Percentiles rank a stretch among this genome's conserved stretches.
These are phyloP conservation scores for Mimachlamys varia DNA, from an alignment of 2,888 invertebrate genomes.

Conservation along the genomic window DNA sequence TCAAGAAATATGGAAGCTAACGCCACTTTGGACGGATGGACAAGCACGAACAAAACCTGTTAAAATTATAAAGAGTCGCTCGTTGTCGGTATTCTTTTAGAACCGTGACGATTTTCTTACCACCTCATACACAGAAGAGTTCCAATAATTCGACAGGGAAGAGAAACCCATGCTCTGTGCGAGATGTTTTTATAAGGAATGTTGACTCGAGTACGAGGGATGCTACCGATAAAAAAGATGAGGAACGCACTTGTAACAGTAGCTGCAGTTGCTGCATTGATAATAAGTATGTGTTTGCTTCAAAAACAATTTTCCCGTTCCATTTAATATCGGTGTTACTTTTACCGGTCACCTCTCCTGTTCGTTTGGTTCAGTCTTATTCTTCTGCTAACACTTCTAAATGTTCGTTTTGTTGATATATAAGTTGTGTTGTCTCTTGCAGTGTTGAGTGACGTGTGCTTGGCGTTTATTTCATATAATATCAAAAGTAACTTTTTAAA, in stretches of 20 bases:
- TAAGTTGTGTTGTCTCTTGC: too few relatives aligned
- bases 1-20: too few relatives aligned
- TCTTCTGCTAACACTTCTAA: too few relatives aligned
- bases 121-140: background rate
- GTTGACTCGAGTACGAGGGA: background rate
- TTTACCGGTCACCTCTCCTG: too few relatives aligned
- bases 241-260: constrained; percentile 4
- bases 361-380: too few relatives aligned
- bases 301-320: background rate
- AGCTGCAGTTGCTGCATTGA: constrained; percentile 31
- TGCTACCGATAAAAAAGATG: constrained; percentile 39
- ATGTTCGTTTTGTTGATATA: too few relatives aligned
- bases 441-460: too few relatives aligned
- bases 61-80: background rate
- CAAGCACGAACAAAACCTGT: too few relatives aligned
- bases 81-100: background rate
- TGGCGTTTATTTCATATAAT: too few relatives aligned
- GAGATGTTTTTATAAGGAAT: background rate
- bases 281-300: background rate
- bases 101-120: background rate
- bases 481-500: too few relatives aligned
- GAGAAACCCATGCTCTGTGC: background rate
- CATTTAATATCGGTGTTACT: background rate
- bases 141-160: background rate
- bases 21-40: background rate